Percentiles rank a stretch among this genome's conserved stretches.
These are phyloP conservation scores for Rhinopomastus cyanomelas DNA, from an alignment of 2,113 vertebrate species.

Conservation along the genomic window DNA sequence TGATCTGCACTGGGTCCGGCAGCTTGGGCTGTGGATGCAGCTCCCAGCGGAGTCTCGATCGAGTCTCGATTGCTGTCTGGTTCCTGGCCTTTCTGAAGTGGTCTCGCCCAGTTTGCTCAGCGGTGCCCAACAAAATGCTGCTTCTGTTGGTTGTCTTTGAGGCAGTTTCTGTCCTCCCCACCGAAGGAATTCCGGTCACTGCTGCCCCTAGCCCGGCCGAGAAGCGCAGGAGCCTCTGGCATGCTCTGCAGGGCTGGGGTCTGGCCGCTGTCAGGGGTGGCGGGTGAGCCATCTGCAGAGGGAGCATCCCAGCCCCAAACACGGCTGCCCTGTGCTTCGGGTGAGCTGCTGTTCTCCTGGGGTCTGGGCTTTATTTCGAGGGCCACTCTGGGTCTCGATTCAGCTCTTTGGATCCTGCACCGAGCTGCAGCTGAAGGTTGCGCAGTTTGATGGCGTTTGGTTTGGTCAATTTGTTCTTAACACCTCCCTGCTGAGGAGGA, in stretches of 20 bases:
- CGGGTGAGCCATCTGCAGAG: no score
- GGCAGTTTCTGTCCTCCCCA: neutral
- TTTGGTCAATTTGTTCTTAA: neutral
- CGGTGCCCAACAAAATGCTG: neutral
- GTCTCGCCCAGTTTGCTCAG: neutral
- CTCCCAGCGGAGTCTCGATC: neutral
- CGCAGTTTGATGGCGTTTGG: neutral
- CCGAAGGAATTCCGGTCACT: neutral
- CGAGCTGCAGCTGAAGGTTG: neutral
- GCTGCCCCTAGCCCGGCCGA: neutral
- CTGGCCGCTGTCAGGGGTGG: neutral
- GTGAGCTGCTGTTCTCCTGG: neutral
- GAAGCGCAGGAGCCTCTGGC: neutral
- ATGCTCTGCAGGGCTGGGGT: neutral
- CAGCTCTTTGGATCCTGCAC: neutral
- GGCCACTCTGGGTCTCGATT: neutral
- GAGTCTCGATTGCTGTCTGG: neutral
- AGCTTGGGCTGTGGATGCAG: neutral
- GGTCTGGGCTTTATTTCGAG: neutral
- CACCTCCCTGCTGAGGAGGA: no score
- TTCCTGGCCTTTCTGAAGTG: neutral
- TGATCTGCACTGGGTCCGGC: neutral
- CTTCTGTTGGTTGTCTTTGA: neutral
- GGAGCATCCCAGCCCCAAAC: no score
- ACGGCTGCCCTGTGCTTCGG: neutral